Evolutionary conservation across 2,113 vertebrate species (phyloP).

Genomic region (Peromyscus maniculatus): DNA sequence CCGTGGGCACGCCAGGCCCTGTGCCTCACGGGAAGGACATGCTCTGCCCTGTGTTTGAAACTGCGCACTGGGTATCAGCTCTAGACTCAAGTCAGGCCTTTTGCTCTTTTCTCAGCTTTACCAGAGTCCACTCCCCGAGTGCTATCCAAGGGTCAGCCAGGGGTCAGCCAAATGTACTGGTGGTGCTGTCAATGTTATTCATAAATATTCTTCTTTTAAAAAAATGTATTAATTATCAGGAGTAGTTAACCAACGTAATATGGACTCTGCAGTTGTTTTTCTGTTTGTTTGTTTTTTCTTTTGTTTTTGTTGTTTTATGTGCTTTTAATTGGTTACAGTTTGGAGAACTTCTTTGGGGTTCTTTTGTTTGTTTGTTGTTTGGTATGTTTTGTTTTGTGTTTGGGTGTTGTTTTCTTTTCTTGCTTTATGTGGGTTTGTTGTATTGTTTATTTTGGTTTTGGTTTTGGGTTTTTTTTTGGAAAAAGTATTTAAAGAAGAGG

Average conservation of each 20-base stretch:
- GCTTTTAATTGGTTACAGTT: neutral
- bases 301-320: neutral
- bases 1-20: no score
- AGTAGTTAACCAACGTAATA: neutral
- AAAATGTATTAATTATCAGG: neutral
- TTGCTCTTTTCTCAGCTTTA: neutral
- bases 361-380: neutral
- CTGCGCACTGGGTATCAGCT: neutral
- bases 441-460: neutral
- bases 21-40: neutral
- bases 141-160: neutral
- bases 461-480: no score
- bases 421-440: neutral
- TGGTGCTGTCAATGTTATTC: neutral
- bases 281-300: neutral
- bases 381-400: neutral
- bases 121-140: no score
- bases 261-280: neutral
- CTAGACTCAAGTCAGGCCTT: neutral
- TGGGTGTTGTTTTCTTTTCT: neutral
- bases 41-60: neutral
- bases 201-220: neutral
- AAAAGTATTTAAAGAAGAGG: neutral
- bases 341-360: neutral
- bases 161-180: neutral